Evolutionary conservation across 2,888 invertebrate genomes (phyloP).

Genomic region (Strigamia transsilvanica): DNA sequence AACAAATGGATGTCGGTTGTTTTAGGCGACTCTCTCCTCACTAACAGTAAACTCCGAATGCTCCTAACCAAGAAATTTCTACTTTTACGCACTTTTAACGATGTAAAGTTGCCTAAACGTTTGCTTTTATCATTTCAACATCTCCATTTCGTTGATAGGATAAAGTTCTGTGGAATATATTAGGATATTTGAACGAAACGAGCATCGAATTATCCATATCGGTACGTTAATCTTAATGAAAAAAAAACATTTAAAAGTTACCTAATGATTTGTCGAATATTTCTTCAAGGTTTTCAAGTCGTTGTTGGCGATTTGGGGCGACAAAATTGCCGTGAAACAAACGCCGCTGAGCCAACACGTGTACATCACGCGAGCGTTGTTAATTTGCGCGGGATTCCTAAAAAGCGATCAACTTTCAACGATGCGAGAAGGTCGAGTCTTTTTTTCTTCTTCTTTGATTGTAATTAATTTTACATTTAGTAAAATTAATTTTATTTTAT

Average conservation of each 20-base stretch:
- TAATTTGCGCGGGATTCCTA: background rate
- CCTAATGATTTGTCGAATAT: background rate
- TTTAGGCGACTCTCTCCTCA: conserved; percentile 1
- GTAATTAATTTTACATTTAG: background rate
- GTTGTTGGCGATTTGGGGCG: background rate
- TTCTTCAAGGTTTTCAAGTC: background rate
- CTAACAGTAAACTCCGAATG: background rate
- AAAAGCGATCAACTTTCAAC: background rate
- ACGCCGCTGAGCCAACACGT: background rate
- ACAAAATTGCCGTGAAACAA: conserved; percentile 37
- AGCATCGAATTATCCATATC: background rate
- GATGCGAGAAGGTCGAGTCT: background rate
- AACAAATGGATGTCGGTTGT: background rate
- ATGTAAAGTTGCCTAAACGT: background rate
- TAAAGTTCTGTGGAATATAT: background rate
- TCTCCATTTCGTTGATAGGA: background rate
- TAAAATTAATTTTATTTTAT: background rate
- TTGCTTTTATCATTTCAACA: background rate
- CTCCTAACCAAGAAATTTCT: conserved; percentile 16
- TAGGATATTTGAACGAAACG: background rate
- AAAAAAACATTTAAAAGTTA: background rate
- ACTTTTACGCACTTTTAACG: background rate
- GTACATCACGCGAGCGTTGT: conserved; percentile 12
- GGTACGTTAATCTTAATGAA: background rate
- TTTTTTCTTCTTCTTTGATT: background rate